Percentiles rank a stretch among this genome's conserved stretches.
phyloP scores from a whole-genome alignment of 1,140 invertebrate species.

The Rhagoletis zephyria region DNA sequence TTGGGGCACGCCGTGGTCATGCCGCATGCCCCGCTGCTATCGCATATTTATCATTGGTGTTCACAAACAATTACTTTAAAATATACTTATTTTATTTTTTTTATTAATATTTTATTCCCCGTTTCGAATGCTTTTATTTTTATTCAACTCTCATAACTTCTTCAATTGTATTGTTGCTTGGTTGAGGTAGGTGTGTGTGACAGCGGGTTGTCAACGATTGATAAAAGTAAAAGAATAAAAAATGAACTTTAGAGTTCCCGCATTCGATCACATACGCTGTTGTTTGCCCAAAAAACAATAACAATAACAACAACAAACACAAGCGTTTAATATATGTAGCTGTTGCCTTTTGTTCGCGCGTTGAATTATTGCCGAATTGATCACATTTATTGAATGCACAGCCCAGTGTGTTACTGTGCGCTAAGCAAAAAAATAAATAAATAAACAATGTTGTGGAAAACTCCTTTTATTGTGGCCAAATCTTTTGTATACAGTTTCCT shows the following conservation, averaged over 20 bases:
- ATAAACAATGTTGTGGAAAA: background rate
- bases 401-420: background rate
- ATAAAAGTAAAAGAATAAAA: background rate
- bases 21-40: slow-evolving; percentile 23
- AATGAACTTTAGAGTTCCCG: background rate
- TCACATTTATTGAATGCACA: slow-evolving; percentile 45
- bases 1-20: background rate
- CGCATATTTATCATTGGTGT: slow-evolving; percentile 28
- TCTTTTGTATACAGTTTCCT: background rate
- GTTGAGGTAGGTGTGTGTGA: slow-evolving; percentile 20
- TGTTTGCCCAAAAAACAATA: background rate
- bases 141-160: slow-evolving; percentile 30
- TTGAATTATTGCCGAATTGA: slow-evolving; percentile 51
- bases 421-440: too few species aligned
- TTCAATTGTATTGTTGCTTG: slow-evolving; percentile 4
- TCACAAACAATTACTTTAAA: slow-evolving; percentile 33
- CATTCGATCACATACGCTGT: background rate
- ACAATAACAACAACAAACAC: background rate
- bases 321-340: background rate
- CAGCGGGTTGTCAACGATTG: slow-evolving; percentile 36
- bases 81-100: slow-evolving; percentile 6
- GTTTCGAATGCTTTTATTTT: background rate
- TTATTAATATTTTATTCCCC: background rate
- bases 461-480: slow-evolving; percentile 38
- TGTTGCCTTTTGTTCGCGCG: slow-evolving; percentile 31